These are phyloP conservation scores for Gambelia wislizenii DNA, from an alignment of 2,797 vertebrate genomes.

Conservation along the genomic window DNA sequence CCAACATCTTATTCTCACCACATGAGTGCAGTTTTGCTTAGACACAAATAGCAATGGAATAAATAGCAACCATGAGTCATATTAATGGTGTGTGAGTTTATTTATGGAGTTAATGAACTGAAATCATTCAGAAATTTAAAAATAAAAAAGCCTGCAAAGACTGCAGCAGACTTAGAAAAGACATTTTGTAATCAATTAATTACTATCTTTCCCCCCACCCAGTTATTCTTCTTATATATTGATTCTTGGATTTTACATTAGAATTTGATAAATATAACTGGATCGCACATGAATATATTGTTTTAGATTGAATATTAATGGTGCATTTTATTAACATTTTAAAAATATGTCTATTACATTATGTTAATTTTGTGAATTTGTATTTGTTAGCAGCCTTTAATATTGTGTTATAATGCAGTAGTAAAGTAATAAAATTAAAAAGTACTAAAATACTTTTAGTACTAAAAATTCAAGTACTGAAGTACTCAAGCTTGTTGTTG, in stretches of 20 bases:
- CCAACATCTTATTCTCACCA: conserved; percentile 17
- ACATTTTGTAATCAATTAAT: neutral
- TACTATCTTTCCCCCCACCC: neutral
- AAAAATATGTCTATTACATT: neutral
- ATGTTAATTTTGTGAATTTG: neutral
- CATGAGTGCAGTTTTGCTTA: conserved; percentile 16
- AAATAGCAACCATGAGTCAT: conserved; percentile 15
- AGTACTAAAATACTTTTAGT: neutral
- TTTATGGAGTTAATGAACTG: neutral
- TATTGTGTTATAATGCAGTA: too few relatives aligned
- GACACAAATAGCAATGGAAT: conserved; percentile 9
- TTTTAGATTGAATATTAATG: neutral
- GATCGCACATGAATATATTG: neutral
- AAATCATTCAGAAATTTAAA: neutral
- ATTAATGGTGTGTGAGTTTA: neutral
- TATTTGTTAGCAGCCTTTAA: neutral
- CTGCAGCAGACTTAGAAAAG: neutral
- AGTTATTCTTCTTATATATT: neutral
- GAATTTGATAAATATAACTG: neutral
- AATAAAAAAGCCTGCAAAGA: neutral
- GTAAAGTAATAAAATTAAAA: neutral
- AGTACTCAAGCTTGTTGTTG: too few relatives aligned
- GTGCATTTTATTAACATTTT: neutral
- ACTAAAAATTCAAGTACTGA: too few relatives aligned
- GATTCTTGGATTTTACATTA: neutral